phyloP scores from a whole-genome alignment of 2,113 vertebrate species.

The Girardinichthys multiradiatus region DNA sequence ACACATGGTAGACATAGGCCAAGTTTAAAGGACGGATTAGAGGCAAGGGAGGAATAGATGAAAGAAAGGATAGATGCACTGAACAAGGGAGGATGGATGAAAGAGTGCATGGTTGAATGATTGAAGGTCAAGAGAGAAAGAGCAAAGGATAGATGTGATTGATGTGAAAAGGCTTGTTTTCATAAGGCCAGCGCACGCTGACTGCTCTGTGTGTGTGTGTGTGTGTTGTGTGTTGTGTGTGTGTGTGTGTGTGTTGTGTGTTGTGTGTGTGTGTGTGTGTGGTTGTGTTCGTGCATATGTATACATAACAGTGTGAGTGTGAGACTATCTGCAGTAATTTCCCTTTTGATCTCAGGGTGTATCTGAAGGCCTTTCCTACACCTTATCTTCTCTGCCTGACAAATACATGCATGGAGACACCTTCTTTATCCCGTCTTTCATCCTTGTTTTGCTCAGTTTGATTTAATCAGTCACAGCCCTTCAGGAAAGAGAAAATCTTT shows the following conservation, averaged over 20 bases:
- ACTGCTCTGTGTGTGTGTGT: conserved; percentile 19
- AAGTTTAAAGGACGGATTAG: conserved; percentile 71
- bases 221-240: conserved; percentile 8
- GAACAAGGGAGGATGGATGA: conserved; percentile 64
- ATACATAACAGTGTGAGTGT: conserved; percentile 15
- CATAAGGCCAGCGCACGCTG: conserved; percentile 48
- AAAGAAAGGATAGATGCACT: conserved; percentile 63
- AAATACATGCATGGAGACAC: background rate
- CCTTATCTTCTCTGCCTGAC: conserved; percentile 22
- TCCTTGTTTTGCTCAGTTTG: conserved; percentile 39
- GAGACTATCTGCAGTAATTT: conserved; percentile 25
- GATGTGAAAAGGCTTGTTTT: conserved; percentile 76
- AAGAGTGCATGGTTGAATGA: conserved; percentile 70
- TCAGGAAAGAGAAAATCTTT: conserved; percentile 11
- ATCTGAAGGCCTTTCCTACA: conserved; percentile 32
- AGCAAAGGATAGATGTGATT: conserved; percentile 68
- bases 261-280: conserved; percentile 6
- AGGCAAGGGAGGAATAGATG: conserved; percentile 60
- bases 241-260: conserved; percentile 5
- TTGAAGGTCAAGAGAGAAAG: conserved; percentile 73
- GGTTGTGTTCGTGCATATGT: background rate
- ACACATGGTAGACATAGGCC: conserved; percentile 54
- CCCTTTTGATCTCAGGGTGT: conserved; percentile 49
- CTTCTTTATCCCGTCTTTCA: background rate
- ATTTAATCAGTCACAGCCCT: conserved; percentile 34